Percentiles rank a stretch among this genome's conserved stretches.
Evolutionary conservation across 64 coral and sea anemone species (phyloP).

Genomic region (Montipora cactus): DNA sequence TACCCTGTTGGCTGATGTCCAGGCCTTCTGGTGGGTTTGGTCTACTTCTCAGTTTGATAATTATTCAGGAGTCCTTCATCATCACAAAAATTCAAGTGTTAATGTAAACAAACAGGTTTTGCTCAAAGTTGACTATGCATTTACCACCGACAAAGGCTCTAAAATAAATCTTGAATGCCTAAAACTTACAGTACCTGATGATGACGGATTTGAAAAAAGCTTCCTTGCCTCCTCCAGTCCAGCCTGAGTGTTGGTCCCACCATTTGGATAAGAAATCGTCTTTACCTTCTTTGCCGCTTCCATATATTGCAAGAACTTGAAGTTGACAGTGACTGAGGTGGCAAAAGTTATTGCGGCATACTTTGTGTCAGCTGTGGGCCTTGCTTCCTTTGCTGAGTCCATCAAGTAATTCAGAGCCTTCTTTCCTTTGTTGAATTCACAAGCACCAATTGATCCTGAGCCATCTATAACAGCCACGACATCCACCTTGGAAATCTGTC

Average conservation of each 20-base stretch:
- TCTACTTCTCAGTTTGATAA: too few species aligned
- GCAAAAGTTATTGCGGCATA: conserved; percentile 30
- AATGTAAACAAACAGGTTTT: too few species aligned
- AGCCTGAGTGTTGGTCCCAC: background rate
- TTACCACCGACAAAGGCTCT: background rate
- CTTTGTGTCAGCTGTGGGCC: background rate
- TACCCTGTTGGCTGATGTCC: too few species aligned
- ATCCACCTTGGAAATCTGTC: background rate
- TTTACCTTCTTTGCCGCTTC: background rate
- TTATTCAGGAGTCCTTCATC: too few species aligned
- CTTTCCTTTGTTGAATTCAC: conserved; percentile 20
- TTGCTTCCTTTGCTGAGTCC: background rate
- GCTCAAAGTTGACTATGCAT: too few species aligned
- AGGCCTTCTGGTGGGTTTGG: too few species aligned
- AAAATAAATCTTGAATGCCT: background rate
- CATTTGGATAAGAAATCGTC: conserved; percentile 9
- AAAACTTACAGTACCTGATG: conserved; percentile 3
- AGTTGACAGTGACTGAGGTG: background rate
- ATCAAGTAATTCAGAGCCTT: background rate
- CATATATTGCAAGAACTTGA: background rate
- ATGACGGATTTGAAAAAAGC: background rate
- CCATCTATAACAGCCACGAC: conserved; percentile 4
- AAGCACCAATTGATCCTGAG: background rate
- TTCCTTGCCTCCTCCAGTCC: conserved; percentile 7
- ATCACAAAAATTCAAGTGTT: too few species aligned